Conservation (phyloP, 2,113 vertebrate species). For the Tetrao urogallus region DNA sequence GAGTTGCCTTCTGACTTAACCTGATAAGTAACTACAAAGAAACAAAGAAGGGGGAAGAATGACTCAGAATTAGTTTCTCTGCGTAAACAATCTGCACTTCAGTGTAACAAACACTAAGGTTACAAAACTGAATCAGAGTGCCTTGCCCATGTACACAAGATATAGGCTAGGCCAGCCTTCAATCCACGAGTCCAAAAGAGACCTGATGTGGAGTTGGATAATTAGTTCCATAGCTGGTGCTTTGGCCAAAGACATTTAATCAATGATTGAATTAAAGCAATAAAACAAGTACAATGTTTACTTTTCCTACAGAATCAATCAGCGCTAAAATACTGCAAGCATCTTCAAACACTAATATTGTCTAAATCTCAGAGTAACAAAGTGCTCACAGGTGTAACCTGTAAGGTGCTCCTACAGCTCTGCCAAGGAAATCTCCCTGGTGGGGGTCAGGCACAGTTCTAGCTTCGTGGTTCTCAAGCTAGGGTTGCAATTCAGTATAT, state of each 20-base stretch:
- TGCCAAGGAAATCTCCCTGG: background rate
- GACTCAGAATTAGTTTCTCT: background rate
- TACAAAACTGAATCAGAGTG: background rate
- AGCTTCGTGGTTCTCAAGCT: background rate
- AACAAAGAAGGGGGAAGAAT: background rate
- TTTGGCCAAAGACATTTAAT: background rate
- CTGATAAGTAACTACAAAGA: background rate
- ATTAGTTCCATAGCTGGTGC: background rate
- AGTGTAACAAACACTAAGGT: fast-evolving
- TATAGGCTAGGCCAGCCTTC: background rate
- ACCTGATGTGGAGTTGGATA: background rate
- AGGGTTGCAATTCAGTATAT: background rate
- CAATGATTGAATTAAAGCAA: background rate
- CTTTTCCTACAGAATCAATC: background rate
- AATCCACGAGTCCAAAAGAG: fast-evolving
- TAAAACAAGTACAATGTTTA: fast-evolving
- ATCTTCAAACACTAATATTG: background rate
- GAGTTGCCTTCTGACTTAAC: background rate
- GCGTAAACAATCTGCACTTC: background rate
- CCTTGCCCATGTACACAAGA: background rate
- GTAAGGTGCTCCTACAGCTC: background rate
- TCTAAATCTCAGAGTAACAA: background rate
- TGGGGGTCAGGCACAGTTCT: background rate
- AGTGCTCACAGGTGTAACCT: background rate
- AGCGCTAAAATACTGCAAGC: background rate